Evolutionary conservation across 92 coral and sea anemone species (phyloP), one percentile per base, ranked within the genome.

Genomic region (Meandrina meandrites): DNA sequence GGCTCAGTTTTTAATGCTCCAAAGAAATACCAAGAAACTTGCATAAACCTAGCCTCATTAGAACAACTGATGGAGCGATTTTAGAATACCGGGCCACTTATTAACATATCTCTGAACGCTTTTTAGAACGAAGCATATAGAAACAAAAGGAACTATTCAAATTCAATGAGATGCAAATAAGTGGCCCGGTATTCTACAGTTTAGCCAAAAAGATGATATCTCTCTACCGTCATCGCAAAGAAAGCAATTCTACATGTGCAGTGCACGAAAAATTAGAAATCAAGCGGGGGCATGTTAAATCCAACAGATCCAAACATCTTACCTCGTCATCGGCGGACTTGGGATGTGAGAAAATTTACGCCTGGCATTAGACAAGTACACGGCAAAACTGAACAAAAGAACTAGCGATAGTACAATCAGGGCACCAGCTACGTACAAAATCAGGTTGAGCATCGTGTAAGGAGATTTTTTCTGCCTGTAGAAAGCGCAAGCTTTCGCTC

Each of bases 311-410:
- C 27, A 36, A 24, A 72, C 1, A 79, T 6, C 64, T 31, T 68
- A 92, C 94, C 94, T 89, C 22, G 79, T 53, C 15, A 92, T 75
- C 5, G 90, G 90, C 5, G 94, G 94, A 15, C 94, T 91, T 2
- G 94, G 94, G 17, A 92, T 51, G 54, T 92, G 94, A 6, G 92
- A 54, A 47, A 70, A 86, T 86, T 83, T 45, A 4, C 79, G 87
- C 42, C 94, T 77, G 40, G 73, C 69, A 51, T 83, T 40, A 0
- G 56, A 75, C 81, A 92, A 10, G 79, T 73, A 89, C 6, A 57
- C 34, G 18, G 89, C 88, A 73, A 81, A 92, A 74, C 34, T 56
- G 53, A 13, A 79, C 8, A 83, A 53, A 14, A 80, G n/a, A 19
- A 80, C 48, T 35, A 83, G 48, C 24, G 79, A 58, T 28, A 84